These are phyloP conservation scores for Agrilus cyanescens DNA, from an alignment of 2,888 invertebrate genomes.

Conservation along the genomic window DNA sequence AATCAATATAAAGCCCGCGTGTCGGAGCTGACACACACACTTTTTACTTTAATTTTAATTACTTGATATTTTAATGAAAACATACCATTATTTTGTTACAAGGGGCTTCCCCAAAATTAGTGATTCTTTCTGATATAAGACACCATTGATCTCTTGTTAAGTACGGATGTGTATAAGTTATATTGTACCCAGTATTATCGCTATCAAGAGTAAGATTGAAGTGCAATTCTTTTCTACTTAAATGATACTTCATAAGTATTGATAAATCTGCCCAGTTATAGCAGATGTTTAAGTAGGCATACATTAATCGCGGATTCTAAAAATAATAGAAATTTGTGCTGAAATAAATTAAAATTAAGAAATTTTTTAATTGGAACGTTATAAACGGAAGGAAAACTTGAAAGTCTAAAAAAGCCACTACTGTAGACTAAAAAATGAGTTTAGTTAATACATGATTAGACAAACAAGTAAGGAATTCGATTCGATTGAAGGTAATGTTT, in stretches of 20 bases:
- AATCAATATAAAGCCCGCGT: neutral
- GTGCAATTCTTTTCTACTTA: slow-evolving; percentile 18
- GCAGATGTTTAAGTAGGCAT: slow-evolving; percentile 28
- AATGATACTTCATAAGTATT: slow-evolving; percentile 26
- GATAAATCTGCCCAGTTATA: slow-evolving; percentile 31
- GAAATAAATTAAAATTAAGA: too few species aligned
- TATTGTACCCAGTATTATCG: slow-evolving; percentile 25
- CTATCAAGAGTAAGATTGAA: slow-evolving; percentile 18
- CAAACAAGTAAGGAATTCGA: too few species aligned
- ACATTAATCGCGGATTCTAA: slow-evolving; percentile 30
- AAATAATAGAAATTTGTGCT: too few species aligned
- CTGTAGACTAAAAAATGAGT: too few species aligned
- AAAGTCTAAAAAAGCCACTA: too few species aligned
- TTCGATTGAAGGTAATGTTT: too few species aligned
- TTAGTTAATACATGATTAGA: too few species aligned
- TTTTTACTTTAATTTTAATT: too few species aligned
- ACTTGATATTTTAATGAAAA: slow-evolving; percentile 2
- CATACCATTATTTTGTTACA: slow-evolving; percentile 27
- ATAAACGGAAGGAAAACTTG: too few species aligned
- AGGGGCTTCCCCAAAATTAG: slow-evolving; percentile 32
- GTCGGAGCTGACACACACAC: too few species aligned
- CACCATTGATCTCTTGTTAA: slow-evolving; percentile 30
- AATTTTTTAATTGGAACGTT: neutral
- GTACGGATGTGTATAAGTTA: slow-evolving; percentile 31
- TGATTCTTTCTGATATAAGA: slow-evolving; percentile 30